Base-by-base conservation (phyloP, 2,113 vertebrate genomes). In the Camelus bactrianus region DNA sequence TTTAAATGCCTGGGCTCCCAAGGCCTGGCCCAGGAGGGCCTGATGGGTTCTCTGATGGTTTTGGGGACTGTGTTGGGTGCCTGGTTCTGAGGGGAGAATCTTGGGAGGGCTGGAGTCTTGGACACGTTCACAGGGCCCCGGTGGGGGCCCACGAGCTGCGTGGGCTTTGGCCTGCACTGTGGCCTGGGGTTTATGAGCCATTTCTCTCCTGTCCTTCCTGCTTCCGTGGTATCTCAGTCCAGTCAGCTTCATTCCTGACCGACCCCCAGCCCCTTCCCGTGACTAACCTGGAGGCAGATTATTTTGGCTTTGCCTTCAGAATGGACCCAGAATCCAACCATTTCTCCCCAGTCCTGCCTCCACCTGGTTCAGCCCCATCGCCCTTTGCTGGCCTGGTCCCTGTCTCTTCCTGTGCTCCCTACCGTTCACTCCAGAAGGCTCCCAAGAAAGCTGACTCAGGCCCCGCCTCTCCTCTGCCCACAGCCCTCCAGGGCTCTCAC, bases 151-250 rank as follows among this genome's bases (percentile, higher is more conserved):
- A 0, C 3, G 17, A 38, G 30, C 67, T 19, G 35, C 46, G 16
- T 38, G 70, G 58, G 17, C 17, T 60, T 62, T 22, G 58, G 60
- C 42, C 70, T 70, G 79, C 24, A 42, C 83, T 65, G 6, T 6
- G 52, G 35, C 64, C 82, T 80, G 64, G 22, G 15, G 30, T 46
- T 20, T 89, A 85, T 3, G 16, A 56, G 65, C 84, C 15, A 0
- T 30, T 6, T 32, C 38, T 42, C 50, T 28, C 26, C 35, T 13
- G 3, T 24, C 24, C 2, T 52, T 73, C 72, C 17, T 38, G n/a
- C 50, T 42, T 35, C 69, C 0, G 0, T 6, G 28, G 9, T 14
- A 11, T 46, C 60, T 6, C 75, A 2, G 46, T 20, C 3, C 2
- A 1, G 54, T 30, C 2, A 32, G 67, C 80, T 65, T 70, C 1